A percentile compares a stretch with the other conserved stretches of the same genome.
These are phyloP conservation scores for Drosophila paranaensis DNA, from an alignment of 2,888 invertebrate genomes.

Conservation along the genomic window DNA sequence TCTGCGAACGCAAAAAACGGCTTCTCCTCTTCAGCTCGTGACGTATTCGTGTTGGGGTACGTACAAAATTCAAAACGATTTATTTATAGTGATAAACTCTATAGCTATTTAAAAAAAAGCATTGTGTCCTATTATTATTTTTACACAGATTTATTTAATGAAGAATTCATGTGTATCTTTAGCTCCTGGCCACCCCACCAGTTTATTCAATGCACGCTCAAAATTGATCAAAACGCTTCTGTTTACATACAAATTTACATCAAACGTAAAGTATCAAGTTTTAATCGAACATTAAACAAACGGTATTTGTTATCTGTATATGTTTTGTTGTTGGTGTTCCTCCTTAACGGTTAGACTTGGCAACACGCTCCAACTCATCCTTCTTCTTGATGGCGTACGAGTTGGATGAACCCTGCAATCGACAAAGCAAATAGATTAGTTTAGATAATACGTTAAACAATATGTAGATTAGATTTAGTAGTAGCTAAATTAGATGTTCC, in stretches of 20 bases:
- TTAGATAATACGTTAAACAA: background rate
- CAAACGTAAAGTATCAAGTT: conserved; percentile 57
- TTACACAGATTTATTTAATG: conserved; percentile 54
- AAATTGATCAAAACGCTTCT: conserved; percentile 54
- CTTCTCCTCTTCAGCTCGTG: background rate
- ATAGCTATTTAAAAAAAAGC: conserved; percentile 54
- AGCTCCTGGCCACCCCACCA: conserved; percentile 37
- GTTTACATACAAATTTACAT: conserved; percentile 55
- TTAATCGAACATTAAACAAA: conserved; percentile 61
- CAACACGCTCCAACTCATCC: conserved; percentile 99
- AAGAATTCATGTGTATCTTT: conserved; percentile 41
- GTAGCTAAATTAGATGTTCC: conserved; percentile 52
- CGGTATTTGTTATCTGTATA: conserved; percentile 57
- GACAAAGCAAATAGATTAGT: conserved; percentile 1
- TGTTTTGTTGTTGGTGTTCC: conserved; percentile 28
- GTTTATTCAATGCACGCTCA: conserved; percentile 51
- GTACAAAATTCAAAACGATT: conserved; percentile 30
- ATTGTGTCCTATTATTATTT: conserved; percentile 50
- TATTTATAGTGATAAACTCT: conserved; percentile 40
- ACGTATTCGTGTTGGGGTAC: conserved; percentile 19
- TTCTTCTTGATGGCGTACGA: conserved; percentile 99
- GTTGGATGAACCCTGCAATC: conserved; percentile 96
- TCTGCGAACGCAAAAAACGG: conserved; percentile 13
- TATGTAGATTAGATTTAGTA: background rate
- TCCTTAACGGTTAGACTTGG: conserved; percentile 99